Evolutionary conservation across 2,797 vertebrate species (phyloP).

Genomic region (Sebastes miniatus): DNA sequence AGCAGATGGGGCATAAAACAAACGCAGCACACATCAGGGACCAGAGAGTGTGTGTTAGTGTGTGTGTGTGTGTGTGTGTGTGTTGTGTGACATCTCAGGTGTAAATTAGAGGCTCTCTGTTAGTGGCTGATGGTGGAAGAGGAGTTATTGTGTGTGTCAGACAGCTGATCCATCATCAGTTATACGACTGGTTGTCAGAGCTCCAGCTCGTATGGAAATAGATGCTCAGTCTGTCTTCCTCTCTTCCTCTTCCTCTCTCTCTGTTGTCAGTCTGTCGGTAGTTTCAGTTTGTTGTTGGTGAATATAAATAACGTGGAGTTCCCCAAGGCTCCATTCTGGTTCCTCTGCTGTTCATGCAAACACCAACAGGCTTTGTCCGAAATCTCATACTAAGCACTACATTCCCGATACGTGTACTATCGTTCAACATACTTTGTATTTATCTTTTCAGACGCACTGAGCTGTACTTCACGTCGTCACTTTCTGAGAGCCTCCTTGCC

Average conservation of each 20-base stretch:
- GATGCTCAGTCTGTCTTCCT: neutral
- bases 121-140: neutral
- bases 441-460: too few species aligned
- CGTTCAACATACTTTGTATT: too few species aligned
- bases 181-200: neutral
- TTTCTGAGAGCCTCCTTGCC: too few species aligned
- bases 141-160: conserved; percentile 1
- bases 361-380: neutral
- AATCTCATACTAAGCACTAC: too few species aligned
- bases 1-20: conserved; percentile 66
- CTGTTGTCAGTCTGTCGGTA: neutral
- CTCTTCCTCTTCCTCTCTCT: neutral
- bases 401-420: too few species aligned
- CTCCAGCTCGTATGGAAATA: neutral
- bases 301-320: neutral
- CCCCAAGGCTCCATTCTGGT: neutral
- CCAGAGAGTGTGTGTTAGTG: neutral
- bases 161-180: neutral
- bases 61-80: conserved; percentile 1
- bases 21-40: conserved; percentile 39
- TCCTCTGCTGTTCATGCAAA: neutral
- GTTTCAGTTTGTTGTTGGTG: neutral
- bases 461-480: too few species aligned
- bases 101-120: conserved; percentile 5
- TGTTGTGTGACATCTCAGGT: neutral